These are phyloP conservation scores for Phalanger gymnotis DNA, from an alignment of 2,797 vertebrate genomes.

Conservation along the genomic window DNA sequence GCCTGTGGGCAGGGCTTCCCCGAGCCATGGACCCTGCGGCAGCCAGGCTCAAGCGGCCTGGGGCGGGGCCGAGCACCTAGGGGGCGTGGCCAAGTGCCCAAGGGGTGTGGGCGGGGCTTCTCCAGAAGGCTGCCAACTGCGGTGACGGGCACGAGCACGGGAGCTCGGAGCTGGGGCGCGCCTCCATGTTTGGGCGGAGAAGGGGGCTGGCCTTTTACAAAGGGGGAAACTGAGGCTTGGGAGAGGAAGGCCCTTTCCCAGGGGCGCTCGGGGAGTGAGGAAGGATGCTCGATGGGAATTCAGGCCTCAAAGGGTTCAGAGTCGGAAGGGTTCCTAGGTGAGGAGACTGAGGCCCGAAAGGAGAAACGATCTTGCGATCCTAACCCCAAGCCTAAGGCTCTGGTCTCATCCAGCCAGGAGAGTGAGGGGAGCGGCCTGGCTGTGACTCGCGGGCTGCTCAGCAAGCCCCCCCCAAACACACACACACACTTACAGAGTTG, in stretches of 20 bases:
- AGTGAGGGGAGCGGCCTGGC: not conserved
- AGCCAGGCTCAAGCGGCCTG: not conserved
- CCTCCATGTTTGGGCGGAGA: not conserved
- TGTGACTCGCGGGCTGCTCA: too few species aligned
- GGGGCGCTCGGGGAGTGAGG: not conserved
- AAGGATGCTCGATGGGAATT: not conserved
- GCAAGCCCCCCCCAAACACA: too few species aligned
- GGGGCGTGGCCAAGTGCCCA: not conserved
- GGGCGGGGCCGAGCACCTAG: not conserved
- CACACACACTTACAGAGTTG: too few species aligned
- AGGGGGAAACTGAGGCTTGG: not conserved
- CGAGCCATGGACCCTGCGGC: not conserved
- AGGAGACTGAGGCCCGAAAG: not conserved
- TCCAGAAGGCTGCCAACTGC: not conserved
- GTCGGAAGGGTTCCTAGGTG: not conserved
- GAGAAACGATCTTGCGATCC: not conserved
- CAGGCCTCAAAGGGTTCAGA: too few species aligned
- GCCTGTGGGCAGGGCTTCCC: not conserved
- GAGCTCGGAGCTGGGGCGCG: not conserved
- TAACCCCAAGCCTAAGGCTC: not conserved
- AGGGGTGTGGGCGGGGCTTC: not conserved
- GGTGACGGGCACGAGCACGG: not conserved
- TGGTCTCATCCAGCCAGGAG: not conserved
- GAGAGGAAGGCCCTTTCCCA: not conserved
- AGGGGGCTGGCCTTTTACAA: too few species aligned